Evolutionary conservation across 1,140 invertebrate genomes (phyloP).

Genomic region (Bombus confusus): DNA sequence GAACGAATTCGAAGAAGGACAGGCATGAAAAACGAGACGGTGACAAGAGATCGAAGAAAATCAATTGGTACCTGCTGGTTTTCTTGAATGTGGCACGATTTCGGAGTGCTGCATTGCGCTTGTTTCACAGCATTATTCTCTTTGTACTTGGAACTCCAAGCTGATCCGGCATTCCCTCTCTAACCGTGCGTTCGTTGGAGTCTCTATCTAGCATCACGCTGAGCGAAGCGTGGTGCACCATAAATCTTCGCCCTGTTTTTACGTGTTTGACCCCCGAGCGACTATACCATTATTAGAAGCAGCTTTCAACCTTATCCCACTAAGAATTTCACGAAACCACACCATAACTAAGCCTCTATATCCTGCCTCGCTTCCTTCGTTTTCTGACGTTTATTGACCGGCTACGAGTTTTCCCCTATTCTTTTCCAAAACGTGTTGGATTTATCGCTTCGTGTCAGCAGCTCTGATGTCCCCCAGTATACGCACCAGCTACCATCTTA

Average conservation of each 20-base stretch:
- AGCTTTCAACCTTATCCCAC: slow-evolving; percentile 70
- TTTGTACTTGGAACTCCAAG: slow-evolving; percentile 7
- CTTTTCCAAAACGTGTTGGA: slow-evolving; percentile 41
- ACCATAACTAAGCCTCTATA: slow-evolving; percentile 60
- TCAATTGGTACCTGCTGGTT: slow-evolving; percentile 57
- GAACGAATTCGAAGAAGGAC: background rate
- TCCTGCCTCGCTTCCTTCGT: slow-evolving; percentile 35
- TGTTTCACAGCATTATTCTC: slow-evolving; percentile 40
- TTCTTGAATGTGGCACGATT: slow-evolving; percentile 16
- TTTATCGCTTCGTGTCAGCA: slow-evolving; percentile 64
- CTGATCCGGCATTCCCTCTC: slow-evolving; percentile 45
- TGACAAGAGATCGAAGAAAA: slow-evolving; percentile 43
- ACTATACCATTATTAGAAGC: slow-evolving; percentile 75
- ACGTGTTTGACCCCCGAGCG: slow-evolving; percentile 73
- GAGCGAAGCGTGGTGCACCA: slow-evolving; percentile 67
- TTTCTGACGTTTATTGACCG: slow-evolving; percentile 66
- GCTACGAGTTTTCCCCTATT: slow-evolving; percentile 36
- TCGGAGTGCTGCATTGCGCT: background rate
- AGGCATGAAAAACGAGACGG: slow-evolving; percentile 36
- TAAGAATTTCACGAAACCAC: slow-evolving; percentile 74
- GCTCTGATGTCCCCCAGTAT: slow-evolving; percentile 28
- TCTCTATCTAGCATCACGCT: slow-evolving; percentile 58
- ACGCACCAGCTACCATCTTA: slow-evolving; percentile 36
- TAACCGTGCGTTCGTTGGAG: slow-evolving; percentile 5
- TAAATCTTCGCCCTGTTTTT: slow-evolving; percentile 79